phyloP scores from a whole-genome alignment of 2,888 invertebrate species.

The Parasteatoda lunata region DNA sequence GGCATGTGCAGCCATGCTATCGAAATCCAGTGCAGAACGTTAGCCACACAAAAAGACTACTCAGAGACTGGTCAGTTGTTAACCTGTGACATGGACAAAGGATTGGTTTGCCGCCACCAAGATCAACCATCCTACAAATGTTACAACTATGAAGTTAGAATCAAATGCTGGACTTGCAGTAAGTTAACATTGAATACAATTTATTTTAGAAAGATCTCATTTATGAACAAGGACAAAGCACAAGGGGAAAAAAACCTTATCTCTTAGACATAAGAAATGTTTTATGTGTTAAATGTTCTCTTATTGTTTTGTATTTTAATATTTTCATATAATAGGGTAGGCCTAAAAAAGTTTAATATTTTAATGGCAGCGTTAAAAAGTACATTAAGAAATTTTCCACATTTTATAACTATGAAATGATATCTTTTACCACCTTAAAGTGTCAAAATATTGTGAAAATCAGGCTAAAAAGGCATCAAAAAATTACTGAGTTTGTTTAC shows the following conservation, averaged over 20 bases:
- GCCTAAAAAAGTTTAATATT: too few species aligned
- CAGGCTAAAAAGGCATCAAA: too few species aligned
- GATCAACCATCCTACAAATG: conserved; percentile 70
- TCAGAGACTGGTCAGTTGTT: conserved; percentile 72
- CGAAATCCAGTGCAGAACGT: conserved; percentile 71
- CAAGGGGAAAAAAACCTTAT: too few species aligned
- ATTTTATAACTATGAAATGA: neutral
- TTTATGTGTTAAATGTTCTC: too few species aligned
- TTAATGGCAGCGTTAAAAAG: too few species aligned
- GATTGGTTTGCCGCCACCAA: conserved; percentile 72
- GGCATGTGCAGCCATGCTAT: conserved; percentile 71
- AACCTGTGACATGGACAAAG: conserved; percentile 71
- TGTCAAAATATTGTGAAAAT: too few species aligned
- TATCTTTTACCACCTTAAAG: neutral
- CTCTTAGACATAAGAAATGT: too few species aligned
- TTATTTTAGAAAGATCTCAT: neutral
- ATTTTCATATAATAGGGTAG: too few species aligned
- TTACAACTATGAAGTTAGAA: conserved; percentile 73
- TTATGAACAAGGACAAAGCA: too few species aligned
- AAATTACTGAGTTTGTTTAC: too few species aligned
- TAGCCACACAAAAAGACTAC: conserved; percentile 70
- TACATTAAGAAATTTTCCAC: neutral
- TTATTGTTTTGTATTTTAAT: too few species aligned
- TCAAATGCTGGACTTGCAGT: conserved; percentile 72
- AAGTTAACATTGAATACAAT: conserved; percentile 11